Percentiles rank a stretch among this genome's conserved stretches.
Evolutionary conservation across 37 sponge, comb jelly and placozoan genomes (phyloP).

Genomic region (Dysidea cf. avara): DNA sequence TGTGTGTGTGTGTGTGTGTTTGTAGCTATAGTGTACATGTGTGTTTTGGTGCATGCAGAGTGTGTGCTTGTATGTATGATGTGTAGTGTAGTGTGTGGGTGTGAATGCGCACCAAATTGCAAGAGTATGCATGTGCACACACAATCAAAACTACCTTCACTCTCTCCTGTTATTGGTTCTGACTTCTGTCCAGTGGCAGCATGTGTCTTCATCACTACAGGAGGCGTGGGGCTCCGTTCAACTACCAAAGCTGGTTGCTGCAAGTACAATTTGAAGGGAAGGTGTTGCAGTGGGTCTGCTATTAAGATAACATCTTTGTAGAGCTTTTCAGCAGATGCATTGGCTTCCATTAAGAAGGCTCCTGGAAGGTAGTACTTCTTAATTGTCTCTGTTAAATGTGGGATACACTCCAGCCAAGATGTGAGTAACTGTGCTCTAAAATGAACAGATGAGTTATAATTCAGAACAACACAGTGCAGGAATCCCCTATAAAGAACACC

Average conservation of each 20-base stretch:
- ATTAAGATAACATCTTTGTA: conserved; percentile 56
- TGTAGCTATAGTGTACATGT: no score
- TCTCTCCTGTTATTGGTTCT: no score
- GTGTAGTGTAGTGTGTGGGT: no score
- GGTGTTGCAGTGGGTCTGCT: conserved; percentile 64
- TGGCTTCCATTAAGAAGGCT: conserved; percentile 44
- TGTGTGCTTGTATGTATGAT: no score
- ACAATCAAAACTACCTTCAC: no score
- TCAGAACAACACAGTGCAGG: neutral
- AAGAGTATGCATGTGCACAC: no score
- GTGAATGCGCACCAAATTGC: no score
- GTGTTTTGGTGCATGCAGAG: no score
- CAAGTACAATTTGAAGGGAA: conserved; percentile 64
- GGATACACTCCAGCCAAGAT: conserved; percentile 24
- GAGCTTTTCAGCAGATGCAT: conserved; percentile 6
- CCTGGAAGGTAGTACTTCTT: conserved; percentile 61
- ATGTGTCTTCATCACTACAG: conserved; percentile 47
- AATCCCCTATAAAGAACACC: no score
- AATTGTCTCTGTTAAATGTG: conserved; percentile 34
- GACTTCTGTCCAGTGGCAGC: conserved; percentile 54
- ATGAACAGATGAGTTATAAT: neutral
- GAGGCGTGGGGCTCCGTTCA: neutral
- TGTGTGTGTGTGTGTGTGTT: no score
- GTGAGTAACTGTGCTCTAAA: conserved; percentile 9
- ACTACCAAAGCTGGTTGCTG: neutral